Evolutionary conservation across 2,797 vertebrate species (phyloP).

Genomic region (Delichon dasypus): DNA sequence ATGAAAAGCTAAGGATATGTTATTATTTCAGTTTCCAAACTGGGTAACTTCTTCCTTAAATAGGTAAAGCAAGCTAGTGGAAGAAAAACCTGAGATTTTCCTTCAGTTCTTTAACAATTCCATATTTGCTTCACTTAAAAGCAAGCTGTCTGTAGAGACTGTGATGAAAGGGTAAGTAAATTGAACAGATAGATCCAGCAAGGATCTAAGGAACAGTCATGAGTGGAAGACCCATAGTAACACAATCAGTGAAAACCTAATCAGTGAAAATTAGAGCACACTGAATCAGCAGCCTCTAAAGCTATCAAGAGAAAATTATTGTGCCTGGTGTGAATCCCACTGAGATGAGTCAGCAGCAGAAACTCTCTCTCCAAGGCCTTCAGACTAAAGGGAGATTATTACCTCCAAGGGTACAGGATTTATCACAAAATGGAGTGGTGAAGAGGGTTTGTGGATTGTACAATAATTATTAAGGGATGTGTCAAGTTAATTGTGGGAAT

Average conservation of each 20-base stretch:
- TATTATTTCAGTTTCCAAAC: constrained; percentile 13
- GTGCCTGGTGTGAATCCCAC: background rate
- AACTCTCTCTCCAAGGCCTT: background rate
- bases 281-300: background rate
- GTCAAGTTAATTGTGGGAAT: background rate
- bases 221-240: background rate
- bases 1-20: background rate
- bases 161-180: constrained; percentile 4
- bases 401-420: background rate
- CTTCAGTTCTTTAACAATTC: background rate
- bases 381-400: background rate
- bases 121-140: background rate
- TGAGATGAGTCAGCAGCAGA: background rate
- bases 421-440: background rate
- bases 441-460: background rate
- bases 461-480: background rate
- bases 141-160: background rate
- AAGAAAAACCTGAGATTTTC: background rate
- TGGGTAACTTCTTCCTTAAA: background rate
- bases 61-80: background rate
- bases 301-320: background rate
- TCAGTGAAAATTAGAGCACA: constrained; percentile 15
- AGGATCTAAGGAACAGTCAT: background rate
- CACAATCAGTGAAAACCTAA: background rate
- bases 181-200: background rate